Conservation (phyloP, 2,113 vertebrate genomes). For the Riparia riparia region DNA sequence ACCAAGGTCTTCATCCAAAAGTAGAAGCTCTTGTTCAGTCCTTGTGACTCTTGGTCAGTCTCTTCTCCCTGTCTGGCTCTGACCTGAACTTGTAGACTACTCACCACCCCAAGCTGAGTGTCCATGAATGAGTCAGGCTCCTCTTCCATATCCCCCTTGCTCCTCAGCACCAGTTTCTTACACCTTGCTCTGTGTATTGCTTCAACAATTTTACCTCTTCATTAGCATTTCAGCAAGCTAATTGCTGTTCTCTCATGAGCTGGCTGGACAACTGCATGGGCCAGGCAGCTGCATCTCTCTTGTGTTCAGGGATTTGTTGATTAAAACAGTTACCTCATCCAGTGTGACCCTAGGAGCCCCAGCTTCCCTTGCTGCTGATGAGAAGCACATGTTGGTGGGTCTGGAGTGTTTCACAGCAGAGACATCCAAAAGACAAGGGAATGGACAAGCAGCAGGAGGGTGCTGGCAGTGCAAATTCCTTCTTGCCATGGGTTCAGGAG, state of each 20-base stretch:
- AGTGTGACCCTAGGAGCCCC: conserved; percentile 16
- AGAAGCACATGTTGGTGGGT: conserved; percentile 28
- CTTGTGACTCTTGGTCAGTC: background rate
- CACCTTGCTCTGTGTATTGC: background rate
- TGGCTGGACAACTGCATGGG: background rate
- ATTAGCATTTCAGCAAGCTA: conserved; percentile 23
- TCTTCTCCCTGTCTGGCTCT: background rate
- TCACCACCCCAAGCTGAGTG: fast-evolving
- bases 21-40: background rate
- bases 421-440: background rate
- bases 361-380: conserved; percentile 36
- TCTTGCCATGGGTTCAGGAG: background rate
- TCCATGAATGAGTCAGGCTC: background rate
- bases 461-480: background rate
- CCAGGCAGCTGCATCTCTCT: conserved; percentile 27
- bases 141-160: background rate
- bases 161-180: background rate
- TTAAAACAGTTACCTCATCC: conserved; percentile 42
- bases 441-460: background rate
- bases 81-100: background rate
- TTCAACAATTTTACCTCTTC: background rate
- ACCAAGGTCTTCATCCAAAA: background rate
- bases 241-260: background rate
- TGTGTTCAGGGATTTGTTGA: conserved; percentile 31
- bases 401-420: background rate